These are phyloP conservation scores for Gopherus evgoodei DNA, from an alignment of 2,113 vertebrate genomes.

Conservation along the genomic window DNA sequence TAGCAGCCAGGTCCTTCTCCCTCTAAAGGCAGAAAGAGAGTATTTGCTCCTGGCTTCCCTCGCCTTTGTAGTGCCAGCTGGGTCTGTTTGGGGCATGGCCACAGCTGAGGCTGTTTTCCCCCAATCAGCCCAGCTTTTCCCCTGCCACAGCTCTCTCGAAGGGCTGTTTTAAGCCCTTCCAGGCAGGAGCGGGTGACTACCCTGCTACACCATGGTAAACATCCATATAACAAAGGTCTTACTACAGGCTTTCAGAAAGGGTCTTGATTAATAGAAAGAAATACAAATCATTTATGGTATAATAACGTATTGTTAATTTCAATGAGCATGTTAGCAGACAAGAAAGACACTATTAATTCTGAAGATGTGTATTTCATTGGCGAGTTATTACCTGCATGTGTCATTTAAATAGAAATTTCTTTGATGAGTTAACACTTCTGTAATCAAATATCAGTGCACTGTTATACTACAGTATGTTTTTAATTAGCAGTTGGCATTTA, in stretches of 20 bases:
- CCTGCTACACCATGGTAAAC: background rate
- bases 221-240: background rate
- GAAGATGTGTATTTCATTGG: background rate
- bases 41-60: too few relatives aligned
- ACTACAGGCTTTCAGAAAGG: background rate
- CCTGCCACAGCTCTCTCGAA: too few relatives aligned
- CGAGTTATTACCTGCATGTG: background rate
- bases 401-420: slow-evolving; percentile 29
- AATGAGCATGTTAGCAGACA: background rate
- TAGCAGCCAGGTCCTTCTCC: too few relatives aligned
- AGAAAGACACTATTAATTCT: background rate
- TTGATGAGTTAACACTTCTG: background rate
- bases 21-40: too few relatives aligned
- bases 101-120: too few relatives aligned
- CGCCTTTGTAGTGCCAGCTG: too few relatives aligned
- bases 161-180: too few relatives aligned
- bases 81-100: too few relatives aligned
- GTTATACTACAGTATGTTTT: background rate
- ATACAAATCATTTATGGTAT: background rate
- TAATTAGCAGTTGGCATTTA: background rate
- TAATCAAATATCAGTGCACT: background rate
- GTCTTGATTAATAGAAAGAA: slow-evolving; percentile 27
- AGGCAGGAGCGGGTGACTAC: too few relatives aligned
- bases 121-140: too few relatives aligned
- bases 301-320: slow-evolving; percentile 45